A percentile compares a stretch with the other conserved stretches of the same genome.
Conservation (phyloP, 2,113 vertebrate species). For the Lipophrys pholis region DNA sequence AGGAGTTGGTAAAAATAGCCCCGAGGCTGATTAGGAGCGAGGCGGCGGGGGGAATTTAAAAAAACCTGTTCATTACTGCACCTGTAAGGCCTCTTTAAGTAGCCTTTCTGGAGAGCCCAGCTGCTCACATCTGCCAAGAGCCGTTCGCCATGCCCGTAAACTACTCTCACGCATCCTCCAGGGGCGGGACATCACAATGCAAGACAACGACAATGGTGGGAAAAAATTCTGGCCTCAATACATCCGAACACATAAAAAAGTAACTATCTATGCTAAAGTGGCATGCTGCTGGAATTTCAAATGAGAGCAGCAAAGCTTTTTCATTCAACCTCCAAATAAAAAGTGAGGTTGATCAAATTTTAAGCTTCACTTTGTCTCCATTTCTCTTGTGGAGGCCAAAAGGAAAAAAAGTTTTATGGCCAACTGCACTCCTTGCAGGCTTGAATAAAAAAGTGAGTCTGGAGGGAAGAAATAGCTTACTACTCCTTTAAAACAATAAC, state of each 20-base stretch:
- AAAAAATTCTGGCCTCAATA: constrained; percentile 76
- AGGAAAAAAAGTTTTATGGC: constrained; percentile 17
- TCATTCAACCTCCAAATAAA: constrained; percentile 39
- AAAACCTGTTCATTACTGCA: constrained; percentile 82
- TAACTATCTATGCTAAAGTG: constrained; percentile 50
- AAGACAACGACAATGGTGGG: constrained; percentile 50
- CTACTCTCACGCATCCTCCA: constrained; percentile 68
- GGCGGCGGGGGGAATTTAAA: constrained; percentile 75
- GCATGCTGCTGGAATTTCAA: constrained; percentile 55
- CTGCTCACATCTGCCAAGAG: constrained; percentile 81
- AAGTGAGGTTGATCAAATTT: constrained; percentile 17
- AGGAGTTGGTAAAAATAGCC: constrained; percentile 83
- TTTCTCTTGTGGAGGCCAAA: constrained; percentile 3
- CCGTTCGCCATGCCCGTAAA: constrained; percentile 65
- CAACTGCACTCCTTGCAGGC: neutral
- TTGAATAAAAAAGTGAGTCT: constrained; percentile 44
- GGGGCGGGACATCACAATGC: constrained; percentile 69
- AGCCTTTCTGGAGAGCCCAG: constrained; percentile 74
- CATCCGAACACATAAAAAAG: constrained; percentile 58
- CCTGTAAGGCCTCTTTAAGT: constrained; percentile 81
- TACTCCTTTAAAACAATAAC: constrained; percentile 59
- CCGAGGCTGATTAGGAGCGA: constrained; percentile 81
- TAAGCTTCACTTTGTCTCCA: neutral
- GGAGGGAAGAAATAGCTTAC: constrained; percentile 42
- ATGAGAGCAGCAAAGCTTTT: constrained; percentile 45